Evolutionary conservation across 2,888 invertebrate species (phyloP).

Genomic region (Ophion ventricosus): DNA sequence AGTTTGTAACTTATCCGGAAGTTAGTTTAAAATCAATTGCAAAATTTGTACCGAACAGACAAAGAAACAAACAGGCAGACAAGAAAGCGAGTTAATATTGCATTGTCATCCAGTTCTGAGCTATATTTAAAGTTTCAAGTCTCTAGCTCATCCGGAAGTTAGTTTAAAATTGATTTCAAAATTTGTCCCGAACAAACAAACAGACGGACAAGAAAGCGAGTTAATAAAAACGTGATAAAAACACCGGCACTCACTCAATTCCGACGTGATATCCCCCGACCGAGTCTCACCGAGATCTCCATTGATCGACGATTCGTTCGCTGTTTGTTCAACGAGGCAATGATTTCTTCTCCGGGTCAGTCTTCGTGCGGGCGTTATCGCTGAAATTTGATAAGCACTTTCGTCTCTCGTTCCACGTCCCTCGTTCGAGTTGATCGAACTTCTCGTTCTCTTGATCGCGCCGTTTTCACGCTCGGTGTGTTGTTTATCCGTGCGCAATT

Average conservation of each 20-base stretch:
- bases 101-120: no score
- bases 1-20: no score
- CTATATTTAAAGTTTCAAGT: no score
- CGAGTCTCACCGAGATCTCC: neutral
- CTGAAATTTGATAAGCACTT: constrained; percentile 6
- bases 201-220: no score
- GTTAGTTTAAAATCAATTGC: no score
- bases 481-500: neutral
- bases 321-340: constrained; percentile 18
- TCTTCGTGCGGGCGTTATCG: constrained; percentile 12
- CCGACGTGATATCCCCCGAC: neutral
- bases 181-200: no score
- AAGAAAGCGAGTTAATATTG: no score
- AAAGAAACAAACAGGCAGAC: no score
- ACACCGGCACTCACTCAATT: constrained; percentile 13
- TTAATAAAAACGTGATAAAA: no score
- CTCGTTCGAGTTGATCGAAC: constrained; percentile 13
- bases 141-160: no score
- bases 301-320: neutral
- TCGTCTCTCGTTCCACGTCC: constrained; percentile 7
- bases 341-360: constrained; percentile 44
- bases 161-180: no score
- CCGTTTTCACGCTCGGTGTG: constrained; percentile 21
- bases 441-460: constrained; percentile 38
- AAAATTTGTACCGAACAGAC: no score